phyloP scores from a whole-genome alignment of 2,113 vertebrate species.

The Notiomystis cincta region DNA sequence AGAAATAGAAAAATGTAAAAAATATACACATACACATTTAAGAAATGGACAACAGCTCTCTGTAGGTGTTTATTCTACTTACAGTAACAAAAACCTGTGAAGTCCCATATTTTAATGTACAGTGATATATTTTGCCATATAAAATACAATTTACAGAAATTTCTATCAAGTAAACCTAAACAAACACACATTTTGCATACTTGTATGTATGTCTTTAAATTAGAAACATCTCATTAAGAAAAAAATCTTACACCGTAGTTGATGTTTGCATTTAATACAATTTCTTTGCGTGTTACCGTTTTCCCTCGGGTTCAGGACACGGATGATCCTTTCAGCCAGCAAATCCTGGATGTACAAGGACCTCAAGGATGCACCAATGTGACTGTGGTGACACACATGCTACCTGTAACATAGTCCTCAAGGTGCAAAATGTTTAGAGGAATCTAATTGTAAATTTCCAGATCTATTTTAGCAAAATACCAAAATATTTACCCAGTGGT shows the following conservation, averaged over 20 bases:
- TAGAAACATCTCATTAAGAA: slow-evolving; percentile 70
- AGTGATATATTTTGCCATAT: slow-evolving; percentile 74
- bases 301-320: background rate
- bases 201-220: slow-evolving; percentile 70
- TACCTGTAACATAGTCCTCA: slow-evolving; percentile 8
- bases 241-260: slow-evolving; percentile 50
- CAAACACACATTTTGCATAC: slow-evolving; percentile 75
- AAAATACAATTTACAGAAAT: slow-evolving; percentile 80
- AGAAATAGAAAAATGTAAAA: background rate
- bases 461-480: slow-evolving; percentile 69
- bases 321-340: background rate
- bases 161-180: slow-evolving; percentile 70
- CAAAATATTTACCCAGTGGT: slow-evolving; percentile 58
- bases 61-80: slow-evolving; percentile 78
- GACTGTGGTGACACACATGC: background rate
- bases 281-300: background rate
- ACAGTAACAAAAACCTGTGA: slow-evolving; percentile 78
- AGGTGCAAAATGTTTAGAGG: background rate
- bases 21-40: background rate
- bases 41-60: slow-evolving; percentile 22
- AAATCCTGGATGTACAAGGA: background rate
- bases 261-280: slow-evolving; percentile 38
- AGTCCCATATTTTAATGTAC: slow-evolving; percentile 70
- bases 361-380: background rate
- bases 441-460: slow-evolving; percentile 37